These are phyloP conservation scores for Malurus splendens DNA, from an alignment of 2,797 vertebrate species.

Conservation along the genomic window DNA sequence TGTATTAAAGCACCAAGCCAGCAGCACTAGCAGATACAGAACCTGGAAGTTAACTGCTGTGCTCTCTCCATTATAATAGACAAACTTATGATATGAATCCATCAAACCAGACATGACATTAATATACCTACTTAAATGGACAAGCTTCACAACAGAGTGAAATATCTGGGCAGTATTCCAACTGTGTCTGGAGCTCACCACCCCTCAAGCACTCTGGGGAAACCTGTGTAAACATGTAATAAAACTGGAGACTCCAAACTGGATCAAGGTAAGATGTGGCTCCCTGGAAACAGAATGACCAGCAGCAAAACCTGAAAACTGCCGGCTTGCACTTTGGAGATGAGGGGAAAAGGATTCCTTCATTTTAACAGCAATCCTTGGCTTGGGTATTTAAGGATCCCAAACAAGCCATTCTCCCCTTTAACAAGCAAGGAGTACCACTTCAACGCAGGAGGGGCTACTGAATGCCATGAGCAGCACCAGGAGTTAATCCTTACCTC, in stretches of 20 bases:
- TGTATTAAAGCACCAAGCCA: constrained; percentile 22
- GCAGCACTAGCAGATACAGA: constrained; percentile 30
- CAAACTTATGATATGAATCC: constrained; percentile 34
- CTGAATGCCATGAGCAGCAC: neutral
- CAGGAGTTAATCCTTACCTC: constrained; percentile 76
- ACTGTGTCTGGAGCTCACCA: constrained; percentile 49
- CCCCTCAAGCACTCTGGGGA: constrained; percentile 55
- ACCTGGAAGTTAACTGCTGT: constrained; percentile 33
- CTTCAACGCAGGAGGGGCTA: neutral
- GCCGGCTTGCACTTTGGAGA: neutral
- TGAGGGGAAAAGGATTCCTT: neutral
- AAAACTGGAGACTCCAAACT: constrained; percentile 54
- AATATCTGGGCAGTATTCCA: constrained; percentile 61
- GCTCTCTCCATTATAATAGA: constrained; percentile 7
- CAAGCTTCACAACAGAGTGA: constrained; percentile 58
- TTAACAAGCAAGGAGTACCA: neutral
- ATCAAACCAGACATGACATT: constrained; percentile 56
- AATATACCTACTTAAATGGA: constrained; percentile 55
- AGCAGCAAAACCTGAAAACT: constrained; percentile 28
- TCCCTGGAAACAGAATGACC: constrained; percentile 42
- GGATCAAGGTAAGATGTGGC: constrained; percentile 1
- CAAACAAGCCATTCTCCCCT: constrained; percentile 1
- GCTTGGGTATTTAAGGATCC: constrained; percentile 2
- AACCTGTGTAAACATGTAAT: constrained; percentile 60
- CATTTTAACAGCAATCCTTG: neutral